These are phyloP conservation scores for Alexandromys fortis DNA, from an alignment of 2,113 vertebrate species.

Conservation along the genomic window DNA sequence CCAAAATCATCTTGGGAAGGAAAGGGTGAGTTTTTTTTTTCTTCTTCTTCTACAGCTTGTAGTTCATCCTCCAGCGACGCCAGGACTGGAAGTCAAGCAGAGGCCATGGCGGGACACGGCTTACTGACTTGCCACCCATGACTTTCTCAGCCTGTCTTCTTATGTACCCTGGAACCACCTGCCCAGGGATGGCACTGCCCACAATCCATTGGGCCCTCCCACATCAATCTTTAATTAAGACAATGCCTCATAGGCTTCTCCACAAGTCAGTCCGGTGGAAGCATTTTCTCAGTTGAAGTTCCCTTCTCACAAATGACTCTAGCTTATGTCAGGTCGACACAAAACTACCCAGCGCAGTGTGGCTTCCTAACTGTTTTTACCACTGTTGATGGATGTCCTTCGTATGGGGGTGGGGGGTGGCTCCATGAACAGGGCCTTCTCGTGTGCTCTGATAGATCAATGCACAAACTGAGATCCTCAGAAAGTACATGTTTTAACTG, in stretches of 20 bases:
- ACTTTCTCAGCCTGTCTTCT: neutral
- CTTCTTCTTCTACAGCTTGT: neutral
- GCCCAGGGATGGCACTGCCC: neutral
- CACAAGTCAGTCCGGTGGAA: neutral
- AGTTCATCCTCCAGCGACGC: neutral
- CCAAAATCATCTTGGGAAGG: neutral
- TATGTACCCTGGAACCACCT: neutral
- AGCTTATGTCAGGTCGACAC: neutral
- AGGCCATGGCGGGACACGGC: neutral
- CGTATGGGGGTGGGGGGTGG: neutral
- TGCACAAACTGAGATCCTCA: neutral
- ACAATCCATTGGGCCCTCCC: neutral
- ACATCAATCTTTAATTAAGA: neutral
- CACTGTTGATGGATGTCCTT: neutral
- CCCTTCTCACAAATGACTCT: neutral
- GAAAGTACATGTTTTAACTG: conserved; percentile 50
- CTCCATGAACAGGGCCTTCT: neutral
- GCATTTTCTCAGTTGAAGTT: neutral
- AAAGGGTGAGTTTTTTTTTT: neutral
- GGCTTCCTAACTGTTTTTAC: neutral
- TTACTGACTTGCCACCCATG: neutral
- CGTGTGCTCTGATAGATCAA: neutral
- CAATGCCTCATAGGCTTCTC: neutral
- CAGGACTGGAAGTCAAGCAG: neutral
- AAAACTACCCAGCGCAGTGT: neutral